Percentiles rank a stretch among this genome's conserved stretches.
Evolutionary conservation across 2,797 vertebrate genomes (phyloP).

Genomic region (Coranthus polyacanthus): DNA sequence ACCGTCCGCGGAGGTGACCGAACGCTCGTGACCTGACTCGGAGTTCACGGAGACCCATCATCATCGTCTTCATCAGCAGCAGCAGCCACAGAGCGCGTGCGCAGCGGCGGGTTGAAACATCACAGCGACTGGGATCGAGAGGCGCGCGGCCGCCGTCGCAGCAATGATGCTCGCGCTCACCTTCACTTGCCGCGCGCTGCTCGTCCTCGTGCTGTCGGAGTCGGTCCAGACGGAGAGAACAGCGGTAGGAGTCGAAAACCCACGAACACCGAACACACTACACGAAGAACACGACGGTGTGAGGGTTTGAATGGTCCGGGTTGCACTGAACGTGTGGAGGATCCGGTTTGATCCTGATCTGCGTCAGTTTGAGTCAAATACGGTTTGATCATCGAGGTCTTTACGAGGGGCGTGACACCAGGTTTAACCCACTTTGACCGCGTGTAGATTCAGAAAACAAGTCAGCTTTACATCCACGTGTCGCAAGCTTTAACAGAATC

Average conservation of each 20-base stretch:
- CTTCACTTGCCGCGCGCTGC: conserved; percentile 61
- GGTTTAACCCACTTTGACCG: no score
- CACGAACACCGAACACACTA: no score
- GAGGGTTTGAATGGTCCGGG: no score
- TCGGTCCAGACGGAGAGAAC: conserved; percentile 45
- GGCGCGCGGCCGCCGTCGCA: conserved; percentile 24
- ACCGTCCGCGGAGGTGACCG: rapidly evolving
- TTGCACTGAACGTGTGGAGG: no score
- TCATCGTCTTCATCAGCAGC: background rate
- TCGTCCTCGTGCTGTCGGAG: conserved; percentile 50
- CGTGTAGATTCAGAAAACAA: no score
- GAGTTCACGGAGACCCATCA: background rate
- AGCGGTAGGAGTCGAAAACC: conserved; percentile 57
- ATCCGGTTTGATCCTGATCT: no score
- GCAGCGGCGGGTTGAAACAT: background rate
- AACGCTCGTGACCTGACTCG: background rate
- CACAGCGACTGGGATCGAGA: background rate
- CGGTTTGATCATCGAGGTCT: no score
- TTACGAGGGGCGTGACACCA: no score
- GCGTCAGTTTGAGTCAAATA: no score
- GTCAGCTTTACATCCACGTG: no score
- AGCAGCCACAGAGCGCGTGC: conserved; percentile 4
- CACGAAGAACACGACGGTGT: no score
- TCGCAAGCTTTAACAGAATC: no score
- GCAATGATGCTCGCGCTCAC: conserved; percentile 64